A percentile compares a stretch with the other conserved stretches of the same genome.
These are phyloP conservation scores for Microcebus jonahi DNA, from an alignment of 2,113 vertebrate genomes.

Conservation along the genomic window DNA sequence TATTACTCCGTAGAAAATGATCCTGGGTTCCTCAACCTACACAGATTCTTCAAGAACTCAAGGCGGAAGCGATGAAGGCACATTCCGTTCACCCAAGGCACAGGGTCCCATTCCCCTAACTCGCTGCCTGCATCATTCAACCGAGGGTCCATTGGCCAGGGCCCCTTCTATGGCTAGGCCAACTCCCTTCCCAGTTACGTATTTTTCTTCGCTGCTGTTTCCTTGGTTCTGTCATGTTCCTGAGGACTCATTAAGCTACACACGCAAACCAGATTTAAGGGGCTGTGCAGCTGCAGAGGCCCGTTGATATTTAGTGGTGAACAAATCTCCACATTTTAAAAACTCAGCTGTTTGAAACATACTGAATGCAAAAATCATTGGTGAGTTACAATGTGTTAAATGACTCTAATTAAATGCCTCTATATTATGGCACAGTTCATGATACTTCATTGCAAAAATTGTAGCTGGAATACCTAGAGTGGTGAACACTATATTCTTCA, in stretches of 20 bases:
- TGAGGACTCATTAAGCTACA: conserved; percentile 78
- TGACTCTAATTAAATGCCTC: conserved; percentile 86
- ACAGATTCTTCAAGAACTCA: background rate
- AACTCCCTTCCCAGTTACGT: conserved; percentile 16
- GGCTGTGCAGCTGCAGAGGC: conserved; percentile 82
- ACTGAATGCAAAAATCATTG: conserved; percentile 86
- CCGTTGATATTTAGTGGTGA: conserved; percentile 81
- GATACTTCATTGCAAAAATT: conserved; percentile 85
- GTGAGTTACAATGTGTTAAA: conserved; percentile 87
- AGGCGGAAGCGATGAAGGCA: background rate
- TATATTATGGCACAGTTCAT: conserved; percentile 81
- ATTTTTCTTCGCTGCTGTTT: conserved; percentile 55
- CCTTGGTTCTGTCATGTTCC: conserved; percentile 72
- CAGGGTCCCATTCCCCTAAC: too few relatives aligned
- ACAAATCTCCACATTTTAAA: conserved; percentile 80
- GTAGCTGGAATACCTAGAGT: conserved; percentile 77
- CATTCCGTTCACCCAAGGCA: background rate
- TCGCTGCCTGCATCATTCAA: rapidly evolving
- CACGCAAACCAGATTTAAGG: conserved; percentile 74
- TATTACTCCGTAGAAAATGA: background rate
- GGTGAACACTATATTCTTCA: conserved; percentile 63
- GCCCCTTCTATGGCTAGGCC: background rate
- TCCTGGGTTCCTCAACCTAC: background rate
- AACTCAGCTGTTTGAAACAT: conserved; percentile 86
- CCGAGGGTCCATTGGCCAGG: rapidly evolving